Evolutionary conservation across 2,888 invertebrate species (phyloP).

Genomic region (Ellobium chinense): DNA sequence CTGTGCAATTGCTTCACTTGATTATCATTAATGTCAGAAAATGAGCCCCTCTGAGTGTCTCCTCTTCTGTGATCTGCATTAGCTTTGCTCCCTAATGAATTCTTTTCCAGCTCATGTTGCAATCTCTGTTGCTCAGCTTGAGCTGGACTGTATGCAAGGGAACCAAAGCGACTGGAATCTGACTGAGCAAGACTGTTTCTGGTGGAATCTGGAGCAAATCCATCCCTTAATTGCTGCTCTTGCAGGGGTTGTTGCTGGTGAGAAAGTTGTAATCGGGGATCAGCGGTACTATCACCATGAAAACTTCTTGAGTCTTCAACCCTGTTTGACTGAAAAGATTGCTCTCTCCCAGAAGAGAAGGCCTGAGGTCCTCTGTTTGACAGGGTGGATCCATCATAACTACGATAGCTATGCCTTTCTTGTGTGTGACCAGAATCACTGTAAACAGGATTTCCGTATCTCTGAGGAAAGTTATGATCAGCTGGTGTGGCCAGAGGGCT

Average conservation of each 20-base stretch:
- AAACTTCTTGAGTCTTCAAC: background rate
- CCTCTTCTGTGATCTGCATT: background rate
- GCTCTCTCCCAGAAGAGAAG: background rate
- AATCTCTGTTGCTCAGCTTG: conserved; percentile 12
- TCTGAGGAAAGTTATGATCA: background rate
- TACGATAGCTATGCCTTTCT: background rate
- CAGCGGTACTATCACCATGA: background rate
- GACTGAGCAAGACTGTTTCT: conserved; percentile 36
- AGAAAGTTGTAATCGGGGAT: background rate
- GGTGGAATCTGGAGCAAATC: conserved; percentile 37
- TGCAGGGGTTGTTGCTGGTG: background rate
- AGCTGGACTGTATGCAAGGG: background rate
- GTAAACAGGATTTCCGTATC: conserved; percentile 15
- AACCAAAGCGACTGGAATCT: conserved; percentile 28
- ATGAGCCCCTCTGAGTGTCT: conserved; percentile 13
- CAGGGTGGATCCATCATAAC: background rate
- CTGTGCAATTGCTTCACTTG: conserved; percentile 26
- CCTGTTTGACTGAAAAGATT: conserved; percentile 16
- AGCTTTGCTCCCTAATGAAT: background rate
- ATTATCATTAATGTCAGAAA: conserved; percentile 23
- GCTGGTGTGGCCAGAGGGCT: conserved; percentile 25
- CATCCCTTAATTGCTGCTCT: conserved; percentile 25
- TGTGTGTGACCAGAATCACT: background rate
- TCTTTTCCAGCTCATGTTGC: background rate
- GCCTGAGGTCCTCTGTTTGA: background rate